phyloP scores from a whole-genome alignment of 2,888 invertebrate genomes.

The Drosophila barbarae region DNA sequence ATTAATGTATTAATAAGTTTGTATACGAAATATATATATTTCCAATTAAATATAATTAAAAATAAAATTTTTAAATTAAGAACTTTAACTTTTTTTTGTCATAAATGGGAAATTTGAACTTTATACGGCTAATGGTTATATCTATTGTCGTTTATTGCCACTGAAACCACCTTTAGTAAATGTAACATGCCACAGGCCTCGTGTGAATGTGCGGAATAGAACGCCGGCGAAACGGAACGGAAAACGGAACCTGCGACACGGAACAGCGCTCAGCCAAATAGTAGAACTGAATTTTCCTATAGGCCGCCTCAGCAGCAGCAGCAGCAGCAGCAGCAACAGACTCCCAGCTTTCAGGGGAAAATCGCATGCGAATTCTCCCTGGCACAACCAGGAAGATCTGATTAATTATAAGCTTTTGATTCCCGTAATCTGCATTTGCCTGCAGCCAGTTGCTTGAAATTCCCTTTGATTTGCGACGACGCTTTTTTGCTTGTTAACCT shows the following conservation, averaged over 20 bases:
- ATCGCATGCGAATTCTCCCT: constrained; percentile 36
- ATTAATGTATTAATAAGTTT: too few relatives aligned
- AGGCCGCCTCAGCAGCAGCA: constrained; percentile 9
- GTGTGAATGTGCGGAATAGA: constrained; percentile 11
- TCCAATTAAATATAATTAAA: not conserved
- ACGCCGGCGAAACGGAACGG: constrained; percentile 4
- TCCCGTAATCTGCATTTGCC: constrained; percentile 43
- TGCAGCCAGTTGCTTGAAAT: constrained; percentile 31
- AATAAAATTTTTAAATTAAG: not conserved
- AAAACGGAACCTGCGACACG: constrained; percentile 17
- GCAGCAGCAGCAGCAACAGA: constrained; percentile 14
- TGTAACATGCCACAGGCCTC: constrained; percentile 10
- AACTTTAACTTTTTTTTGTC: not conserved
- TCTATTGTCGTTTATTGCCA: not conserved
- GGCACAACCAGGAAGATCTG: constrained; percentile 11
- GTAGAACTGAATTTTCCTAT: not conserved
- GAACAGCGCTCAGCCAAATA: constrained; percentile 23
- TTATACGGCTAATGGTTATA: not conserved
- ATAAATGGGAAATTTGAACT: not conserved
- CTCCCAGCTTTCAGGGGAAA: not conserved
- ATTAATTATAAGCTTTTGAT: constrained; percentile 46
- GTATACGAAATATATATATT: not conserved
- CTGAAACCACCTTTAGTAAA: not conserved
- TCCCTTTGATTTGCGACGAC: constrained; percentile 41
- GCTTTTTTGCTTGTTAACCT: constrained; percentile 38